These are phyloP conservation scores for Hydrozoanthus gracilis DNA, from an alignment of 92 coral and sea anemone species.

Conservation along the genomic window DNA sequence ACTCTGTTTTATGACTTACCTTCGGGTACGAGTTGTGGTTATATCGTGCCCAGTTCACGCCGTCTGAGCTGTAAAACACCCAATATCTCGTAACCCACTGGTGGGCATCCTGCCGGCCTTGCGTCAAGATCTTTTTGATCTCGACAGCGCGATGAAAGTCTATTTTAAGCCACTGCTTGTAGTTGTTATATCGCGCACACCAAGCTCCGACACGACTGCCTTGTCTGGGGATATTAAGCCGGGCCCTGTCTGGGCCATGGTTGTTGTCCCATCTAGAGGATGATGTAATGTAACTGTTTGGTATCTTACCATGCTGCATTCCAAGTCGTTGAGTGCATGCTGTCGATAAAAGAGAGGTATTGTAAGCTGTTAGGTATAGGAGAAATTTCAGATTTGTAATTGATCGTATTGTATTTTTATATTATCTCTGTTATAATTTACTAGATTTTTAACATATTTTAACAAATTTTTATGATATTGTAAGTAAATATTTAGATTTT, in stretches of 20 bases:
- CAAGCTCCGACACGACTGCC: conserved; percentile 33
- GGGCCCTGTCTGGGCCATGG: conserved; percentile 42
- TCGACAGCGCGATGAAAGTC: conserved; percentile 52
- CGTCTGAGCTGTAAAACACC: conserved; percentile 47
- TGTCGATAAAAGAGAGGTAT: not conserved
- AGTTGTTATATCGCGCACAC: conserved; percentile 35
- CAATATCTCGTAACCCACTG: conserved; percentile 49
- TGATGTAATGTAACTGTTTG: conserved; percentile 21
- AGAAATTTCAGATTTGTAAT: not conserved
- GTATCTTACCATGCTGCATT: conserved; percentile 30
- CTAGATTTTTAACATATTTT: no score
- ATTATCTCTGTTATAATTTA: no score
- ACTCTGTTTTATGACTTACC: conserved; percentile 16
- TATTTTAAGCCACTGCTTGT: conserved; percentile 44
- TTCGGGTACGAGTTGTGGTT: conserved; percentile 37
- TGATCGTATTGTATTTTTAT: no score
- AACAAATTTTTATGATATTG: no score
- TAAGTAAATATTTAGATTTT: no score
- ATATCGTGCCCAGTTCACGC: conserved; percentile 59
- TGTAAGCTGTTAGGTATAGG: not conserved
- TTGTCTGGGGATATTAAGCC: conserved; percentile 26
- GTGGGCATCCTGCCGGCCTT: conserved; percentile 56
- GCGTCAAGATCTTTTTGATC: conserved; percentile 54
- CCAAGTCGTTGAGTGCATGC: conserved; percentile 29
- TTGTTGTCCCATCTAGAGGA: conserved; percentile 39